phyloP scores from a whole-genome alignment of 2,888 invertebrate species.

The Ischnura elegans region DNA sequence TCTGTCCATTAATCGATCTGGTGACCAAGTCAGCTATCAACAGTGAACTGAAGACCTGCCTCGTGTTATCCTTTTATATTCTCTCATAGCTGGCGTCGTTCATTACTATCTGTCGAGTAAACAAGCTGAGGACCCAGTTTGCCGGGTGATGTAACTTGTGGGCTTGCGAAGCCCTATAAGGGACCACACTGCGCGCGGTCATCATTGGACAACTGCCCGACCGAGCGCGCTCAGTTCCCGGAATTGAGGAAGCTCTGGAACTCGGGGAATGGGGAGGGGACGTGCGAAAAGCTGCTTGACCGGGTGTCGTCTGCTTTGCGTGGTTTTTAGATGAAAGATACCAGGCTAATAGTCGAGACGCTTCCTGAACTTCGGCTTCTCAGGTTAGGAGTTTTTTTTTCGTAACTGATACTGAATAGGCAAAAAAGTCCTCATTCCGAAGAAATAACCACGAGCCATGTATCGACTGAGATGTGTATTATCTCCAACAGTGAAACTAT shows the following conservation, averaged over 20 bases:
- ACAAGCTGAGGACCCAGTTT: background rate
- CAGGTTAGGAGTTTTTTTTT: too few species aligned
- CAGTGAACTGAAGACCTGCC: background rate
- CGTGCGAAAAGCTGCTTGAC: background rate
- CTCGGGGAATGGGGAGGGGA: constrained; percentile 70
- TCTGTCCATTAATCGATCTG: background rate
- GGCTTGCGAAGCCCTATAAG: background rate
- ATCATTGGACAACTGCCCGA: background rate
- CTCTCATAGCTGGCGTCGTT: background rate
- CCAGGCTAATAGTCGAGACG: background rate
- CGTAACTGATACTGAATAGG: background rate
- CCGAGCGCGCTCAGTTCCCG: background rate
- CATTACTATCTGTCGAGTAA: background rate
- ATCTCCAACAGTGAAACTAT: too few species aligned
- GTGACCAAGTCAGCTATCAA: background rate
- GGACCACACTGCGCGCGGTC: background rate
- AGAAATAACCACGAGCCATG: too few species aligned
- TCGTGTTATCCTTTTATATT: background rate
- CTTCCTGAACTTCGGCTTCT: background rate
- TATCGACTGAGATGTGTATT: too few species aligned
- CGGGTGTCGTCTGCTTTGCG: background rate
- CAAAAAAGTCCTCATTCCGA: too few species aligned
- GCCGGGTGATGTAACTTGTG: background rate
- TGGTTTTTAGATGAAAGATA: background rate
- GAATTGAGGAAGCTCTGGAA: constrained; percentile 26